A percentile compares a stretch with the other conserved stretches of the same genome.
phyloP scores from a whole-genome alignment of 2,888 invertebrate genomes.

The Oligia latruncula region DNA sequence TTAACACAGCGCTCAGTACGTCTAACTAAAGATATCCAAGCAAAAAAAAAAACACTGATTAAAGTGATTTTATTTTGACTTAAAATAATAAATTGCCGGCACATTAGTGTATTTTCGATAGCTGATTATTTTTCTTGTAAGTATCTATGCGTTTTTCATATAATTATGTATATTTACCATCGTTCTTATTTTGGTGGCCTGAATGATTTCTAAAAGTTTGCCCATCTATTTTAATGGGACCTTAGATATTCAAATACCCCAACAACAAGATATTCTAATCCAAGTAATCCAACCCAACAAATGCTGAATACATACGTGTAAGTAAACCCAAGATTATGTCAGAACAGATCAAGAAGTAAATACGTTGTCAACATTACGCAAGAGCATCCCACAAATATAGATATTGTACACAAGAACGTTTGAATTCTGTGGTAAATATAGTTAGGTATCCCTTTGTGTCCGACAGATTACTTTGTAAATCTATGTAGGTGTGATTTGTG shows the following conservation, averaged over 20 bases:
- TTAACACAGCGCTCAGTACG: too few species aligned
- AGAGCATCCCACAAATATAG: constrained; percentile 18
- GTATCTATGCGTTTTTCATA: too few species aligned
- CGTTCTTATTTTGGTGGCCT: too few species aligned
- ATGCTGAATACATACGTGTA: neutral
- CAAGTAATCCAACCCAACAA: neutral
- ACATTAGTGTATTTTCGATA: too few species aligned
- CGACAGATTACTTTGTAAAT: neutral
- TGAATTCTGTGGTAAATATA: constrained; percentile 19
- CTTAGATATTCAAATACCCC: neutral
- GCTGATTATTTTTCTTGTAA: too few species aligned
- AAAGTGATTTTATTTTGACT: too few species aligned
- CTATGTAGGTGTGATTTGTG: constrained; percentile 23
- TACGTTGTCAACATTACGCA: constrained; percentile 25
- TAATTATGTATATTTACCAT: too few species aligned
- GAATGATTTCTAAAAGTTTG: too few species aligned
- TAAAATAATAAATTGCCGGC: too few species aligned
- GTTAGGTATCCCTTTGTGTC: constrained; percentile 9
- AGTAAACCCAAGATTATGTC: neutral
- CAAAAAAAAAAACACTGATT: too few species aligned
- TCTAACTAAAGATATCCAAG: too few species aligned
- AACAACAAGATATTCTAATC: neutral
- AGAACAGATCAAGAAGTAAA: neutral
- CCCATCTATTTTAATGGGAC: too few species aligned
- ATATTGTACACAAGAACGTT: constrained; percentile 10